These are phyloP conservation scores for Limnephilus lunatus DNA, from an alignment of 2,888 invertebrate genomes.

Conservation along the genomic window DNA sequence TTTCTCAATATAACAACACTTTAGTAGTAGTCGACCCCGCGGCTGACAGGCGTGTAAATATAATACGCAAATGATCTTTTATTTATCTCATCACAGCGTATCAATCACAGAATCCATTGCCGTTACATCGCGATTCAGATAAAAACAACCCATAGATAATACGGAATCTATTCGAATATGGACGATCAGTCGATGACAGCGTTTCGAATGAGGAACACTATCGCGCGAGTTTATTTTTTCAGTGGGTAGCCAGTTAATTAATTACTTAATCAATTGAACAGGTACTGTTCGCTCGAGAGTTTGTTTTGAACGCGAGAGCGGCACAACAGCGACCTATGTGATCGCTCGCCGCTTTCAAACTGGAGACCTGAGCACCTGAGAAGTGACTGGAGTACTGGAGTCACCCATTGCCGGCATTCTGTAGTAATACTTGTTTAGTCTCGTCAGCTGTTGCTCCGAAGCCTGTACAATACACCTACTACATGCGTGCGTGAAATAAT, in stretches of 20 bases:
- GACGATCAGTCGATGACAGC: background rate
- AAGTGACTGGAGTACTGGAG: background rate
- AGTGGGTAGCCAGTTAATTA: constrained; percentile 4
- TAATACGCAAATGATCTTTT: background rate
- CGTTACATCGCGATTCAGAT: background rate
- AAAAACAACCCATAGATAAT: background rate
- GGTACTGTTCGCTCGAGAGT: background rate
- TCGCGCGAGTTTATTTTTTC: background rate
- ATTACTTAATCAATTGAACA: background rate
- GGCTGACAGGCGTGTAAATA: background rate
- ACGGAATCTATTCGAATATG: background rate
- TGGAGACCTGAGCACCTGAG: background rate
- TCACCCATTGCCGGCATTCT: constrained; percentile 3
- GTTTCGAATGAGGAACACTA: background rate
- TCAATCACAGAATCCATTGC: background rate
- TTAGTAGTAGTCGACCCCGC: background rate
- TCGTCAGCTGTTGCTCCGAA: constrained; percentile 8
- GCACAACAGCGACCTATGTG: background rate
- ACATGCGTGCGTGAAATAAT: background rate
- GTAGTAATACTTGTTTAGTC: background rate
- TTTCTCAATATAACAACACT: background rate
- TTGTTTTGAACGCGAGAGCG: background rate
- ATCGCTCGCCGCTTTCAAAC: constrained; percentile 2
- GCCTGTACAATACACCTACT: background rate
- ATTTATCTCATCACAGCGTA: background rate